Conservation (phyloP, 35 echinoderm and acorn worm genomes). For the Lytechinus pictus region DNA sequence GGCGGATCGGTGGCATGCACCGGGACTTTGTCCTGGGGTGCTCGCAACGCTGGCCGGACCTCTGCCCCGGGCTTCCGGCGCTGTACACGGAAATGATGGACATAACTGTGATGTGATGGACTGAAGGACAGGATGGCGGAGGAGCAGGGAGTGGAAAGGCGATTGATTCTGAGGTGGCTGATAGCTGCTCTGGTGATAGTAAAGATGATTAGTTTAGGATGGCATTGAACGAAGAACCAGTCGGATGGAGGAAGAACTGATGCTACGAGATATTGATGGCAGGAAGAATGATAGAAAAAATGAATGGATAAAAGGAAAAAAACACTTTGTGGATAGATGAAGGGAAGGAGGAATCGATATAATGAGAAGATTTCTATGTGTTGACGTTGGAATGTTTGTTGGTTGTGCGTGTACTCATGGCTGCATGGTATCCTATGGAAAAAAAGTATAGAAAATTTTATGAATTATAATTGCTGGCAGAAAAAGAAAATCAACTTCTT, state of each 20-base stretch:
- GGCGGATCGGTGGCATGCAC: slow-evolving; percentile 89
- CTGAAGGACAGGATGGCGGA: background rate
- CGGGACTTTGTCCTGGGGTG: slow-evolving; percentile 88
- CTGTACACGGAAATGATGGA: slow-evolving; percentile 99
- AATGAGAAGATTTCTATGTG: background rate
- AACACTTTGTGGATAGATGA: background rate
- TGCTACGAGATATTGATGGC: too few species aligned
- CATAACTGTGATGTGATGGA: slow-evolving; percentile 71
- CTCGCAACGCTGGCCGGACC: slow-evolving; percentile 88
- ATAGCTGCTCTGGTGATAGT: background rate
- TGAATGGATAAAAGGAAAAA: too few species aligned
- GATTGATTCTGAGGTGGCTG: background rate
- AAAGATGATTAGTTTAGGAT: background rate
- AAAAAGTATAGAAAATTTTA: background rate
- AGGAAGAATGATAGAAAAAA: too few species aligned
- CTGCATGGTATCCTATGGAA: background rate
- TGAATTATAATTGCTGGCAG: background rate
- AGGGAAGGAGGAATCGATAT: background rate
- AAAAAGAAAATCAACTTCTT: slow-evolving; percentile 14
- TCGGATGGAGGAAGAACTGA: background rate
- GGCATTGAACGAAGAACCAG: background rate
- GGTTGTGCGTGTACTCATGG: background rate
- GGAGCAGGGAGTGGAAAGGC: background rate
- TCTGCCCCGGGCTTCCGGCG: slow-evolving; percentile 81
- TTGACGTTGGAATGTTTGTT: background rate